Evolutionary conservation across 2,113 vertebrate genomes (phyloP), one percentile per base, ranked within the genome.

Genomic region (Bubo scandiacus): DNA sequence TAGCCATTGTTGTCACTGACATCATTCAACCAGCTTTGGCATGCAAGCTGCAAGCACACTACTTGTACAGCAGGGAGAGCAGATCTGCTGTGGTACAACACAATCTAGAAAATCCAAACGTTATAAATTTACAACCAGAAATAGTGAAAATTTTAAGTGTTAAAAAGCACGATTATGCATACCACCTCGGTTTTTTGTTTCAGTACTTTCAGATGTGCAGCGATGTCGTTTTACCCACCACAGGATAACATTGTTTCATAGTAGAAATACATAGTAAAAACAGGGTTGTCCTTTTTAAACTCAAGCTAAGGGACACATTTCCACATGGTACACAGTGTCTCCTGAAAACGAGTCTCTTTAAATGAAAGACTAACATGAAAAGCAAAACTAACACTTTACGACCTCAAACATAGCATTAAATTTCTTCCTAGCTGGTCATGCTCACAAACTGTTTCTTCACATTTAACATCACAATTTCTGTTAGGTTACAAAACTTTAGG

Each of bases 191-290:
- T 16, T 5, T 1, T 29, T 40, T 15, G 27, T 21, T 49, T 52
- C 30, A 6, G 57, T 8, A 15, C 62, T n/a, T 47, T 13, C 6
- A 6, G 34, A 73, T 40, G 16, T 10, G 47, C 65, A 63, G 62
- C 12, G 1, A 61, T 51, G 29, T 10, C 3, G 4, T 42, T 86
- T 83, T 11, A 22, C 12, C 27, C 26, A 30, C 66, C 57, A 26
- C 0, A 34, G 61, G 30, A 40, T 13, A 38, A 63, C 1, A 1
- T 3, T 30, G 40, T 47, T 45, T 40, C 57, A 12, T 3, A 11
- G 30, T 1, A 82, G 40, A 63, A 90, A 91, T 11, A 9, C 8
- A 9, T 0, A 26, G 25, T 7, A 8, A 66, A 78, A 58, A 11
- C n/a, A 17, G 9, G 4, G 47, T 34, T 40, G 47, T 30, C 52